Conservation (phyloP, 2,888 invertebrate species). For the Penaeus monodon region DNA sequence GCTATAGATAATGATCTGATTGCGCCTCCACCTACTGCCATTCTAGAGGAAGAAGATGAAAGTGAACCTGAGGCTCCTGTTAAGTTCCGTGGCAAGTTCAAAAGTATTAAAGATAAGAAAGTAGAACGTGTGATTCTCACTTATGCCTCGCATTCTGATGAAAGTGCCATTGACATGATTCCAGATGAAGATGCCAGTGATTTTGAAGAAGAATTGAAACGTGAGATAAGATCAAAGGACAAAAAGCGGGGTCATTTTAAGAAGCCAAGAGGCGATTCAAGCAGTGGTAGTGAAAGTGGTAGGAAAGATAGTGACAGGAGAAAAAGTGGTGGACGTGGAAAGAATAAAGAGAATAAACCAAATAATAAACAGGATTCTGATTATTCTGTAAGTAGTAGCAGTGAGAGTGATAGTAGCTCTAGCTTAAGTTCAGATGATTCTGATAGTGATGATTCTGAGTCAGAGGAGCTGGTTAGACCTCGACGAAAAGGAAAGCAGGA, state of each 20-base stretch:
- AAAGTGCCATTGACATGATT: constrained; percentile 63
- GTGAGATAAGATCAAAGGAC: constrained; percentile 57
- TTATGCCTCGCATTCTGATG: constrained; percentile 64
- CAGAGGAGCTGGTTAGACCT: constrained; percentile 28
- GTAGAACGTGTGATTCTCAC: constrained; percentile 63
- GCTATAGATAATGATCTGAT: constrained; percentile 63
- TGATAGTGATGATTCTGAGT: constrained; percentile 41
- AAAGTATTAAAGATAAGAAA: constrained; percentile 63
- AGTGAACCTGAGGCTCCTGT: constrained; percentile 63
- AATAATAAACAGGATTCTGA: constrained; percentile 55
- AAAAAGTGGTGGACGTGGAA: constrained; percentile 33
- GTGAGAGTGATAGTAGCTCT: constrained; percentile 24
- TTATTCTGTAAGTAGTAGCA: constrained; percentile 38
- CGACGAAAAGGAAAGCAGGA: constrained; percentile 23
- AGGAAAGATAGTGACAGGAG: constrained; percentile 8
- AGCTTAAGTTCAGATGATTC: constrained; percentile 37
- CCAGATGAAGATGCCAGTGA: constrained; percentile 65
- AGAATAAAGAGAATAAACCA: constrained; percentile 55
- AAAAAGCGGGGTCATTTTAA: constrained; percentile 39
- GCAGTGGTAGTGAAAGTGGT: constrained; percentile 44
- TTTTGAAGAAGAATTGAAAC: constrained; percentile 61
- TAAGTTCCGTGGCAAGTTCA: constrained; percentile 63
- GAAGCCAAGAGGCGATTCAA: constrained; percentile 30
- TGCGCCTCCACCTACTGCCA: constrained; percentile 39
- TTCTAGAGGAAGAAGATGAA: constrained; percentile 58